A percentile compares a stretch with the other conserved stretches of the same genome.
Evolutionary conservation across 2,888 invertebrate species (phyloP).

Genomic region (Salpingus planirostris): DNA sequence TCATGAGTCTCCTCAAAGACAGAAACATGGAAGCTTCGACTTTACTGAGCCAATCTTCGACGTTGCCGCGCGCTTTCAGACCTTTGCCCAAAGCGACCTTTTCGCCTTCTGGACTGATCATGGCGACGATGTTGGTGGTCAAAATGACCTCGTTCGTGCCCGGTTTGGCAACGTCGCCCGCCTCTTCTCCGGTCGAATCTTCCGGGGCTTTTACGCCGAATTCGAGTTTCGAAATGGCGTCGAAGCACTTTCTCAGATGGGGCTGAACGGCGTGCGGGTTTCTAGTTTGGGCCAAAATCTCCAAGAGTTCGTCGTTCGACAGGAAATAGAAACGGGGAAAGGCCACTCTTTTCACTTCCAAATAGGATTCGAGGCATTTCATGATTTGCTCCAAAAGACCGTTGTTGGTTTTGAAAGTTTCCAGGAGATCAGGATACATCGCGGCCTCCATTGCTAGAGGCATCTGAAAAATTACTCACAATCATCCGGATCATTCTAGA

Average conservation of each 20-base stretch:
- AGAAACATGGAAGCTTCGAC: conserved; percentile 86
- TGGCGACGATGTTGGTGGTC: conserved; percentile 78
- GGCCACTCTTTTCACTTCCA: conserved; percentile 79
- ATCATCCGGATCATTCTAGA: not conserved
- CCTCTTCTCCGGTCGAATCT: conserved; percentile 41
- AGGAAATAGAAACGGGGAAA: conserved; percentile 86
- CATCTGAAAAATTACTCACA: conserved; percentile 40
- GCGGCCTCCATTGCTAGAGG: conserved; percentile 76
- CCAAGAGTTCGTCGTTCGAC: conserved; percentile 81
- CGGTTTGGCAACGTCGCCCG: conserved; percentile 28
- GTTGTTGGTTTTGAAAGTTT: conserved; percentile 64
- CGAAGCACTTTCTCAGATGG: conserved; percentile 83
- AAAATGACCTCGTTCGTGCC: conserved; percentile 41
- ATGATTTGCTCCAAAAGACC: conserved; percentile 77
- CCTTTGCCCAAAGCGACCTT: conserved; percentile 61
- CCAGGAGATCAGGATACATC: conserved; percentile 60
- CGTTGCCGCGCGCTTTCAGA: conserved; percentile 78
- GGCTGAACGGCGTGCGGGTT: conserved; percentile 87
- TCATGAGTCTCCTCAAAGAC: conserved; percentile 68
- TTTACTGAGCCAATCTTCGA: conserved; percentile 86
- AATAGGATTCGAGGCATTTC: conserved; percentile 81
- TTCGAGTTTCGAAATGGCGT: conserved; percentile 69
- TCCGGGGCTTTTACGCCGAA: conserved; percentile 56
- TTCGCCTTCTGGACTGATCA: conserved; percentile 86
- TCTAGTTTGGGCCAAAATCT: conserved; percentile 83